Percentiles rank a stretch among this genome's conserved stretches.
phyloP scores from a whole-genome alignment of 1,140 invertebrate genomes.

The Aphis craccivora region DNA sequence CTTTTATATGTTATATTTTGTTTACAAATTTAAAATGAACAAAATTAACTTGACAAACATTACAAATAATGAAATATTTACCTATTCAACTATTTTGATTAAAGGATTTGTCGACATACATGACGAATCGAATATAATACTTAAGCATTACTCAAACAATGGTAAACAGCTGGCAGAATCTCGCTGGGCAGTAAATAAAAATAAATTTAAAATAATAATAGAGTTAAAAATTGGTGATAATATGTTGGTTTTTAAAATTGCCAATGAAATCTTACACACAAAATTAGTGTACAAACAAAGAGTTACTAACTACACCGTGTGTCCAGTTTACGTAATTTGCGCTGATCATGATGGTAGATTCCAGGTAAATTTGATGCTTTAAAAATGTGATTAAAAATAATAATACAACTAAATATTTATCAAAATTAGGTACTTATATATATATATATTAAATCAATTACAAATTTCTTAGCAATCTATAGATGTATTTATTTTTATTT shows the following conservation, averaged over 20 bases:
- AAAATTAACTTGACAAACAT: slow-evolving; percentile 51
- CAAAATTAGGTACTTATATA: neutral
- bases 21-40: neutral
- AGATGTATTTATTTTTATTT: neutral
- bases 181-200: slow-evolving; percentile 58
- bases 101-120: slow-evolving; percentile 58
- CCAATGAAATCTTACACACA: slow-evolving; percentile 17
- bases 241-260: slow-evolving; percentile 59
- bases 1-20: neutral
- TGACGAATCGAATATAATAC: slow-evolving; percentile 26
- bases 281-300: slow-evolving; percentile 59
- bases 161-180: slow-evolving; percentile 44
- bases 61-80: slow-evolving; percentile 58
- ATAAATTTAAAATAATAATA: slow-evolving; percentile 60
- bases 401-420: neutral
- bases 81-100: slow-evolving; percentile 59
- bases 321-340: slow-evolving; percentile 79
- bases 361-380: slow-evolving; percentile 68
- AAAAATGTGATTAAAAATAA: neutral
- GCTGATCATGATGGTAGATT: slow-evolving; percentile 80
- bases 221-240: slow-evolving; percentile 60
- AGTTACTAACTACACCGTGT: slow-evolving; percentile 64
- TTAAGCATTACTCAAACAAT: slow-evolving; percentile 41
- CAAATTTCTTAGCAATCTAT: neutral
- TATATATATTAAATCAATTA: neutral